Evolutionary conservation across 2,888 invertebrate genomes (phyloP).

Genomic region (Eurytoma adleriae): DNA sequence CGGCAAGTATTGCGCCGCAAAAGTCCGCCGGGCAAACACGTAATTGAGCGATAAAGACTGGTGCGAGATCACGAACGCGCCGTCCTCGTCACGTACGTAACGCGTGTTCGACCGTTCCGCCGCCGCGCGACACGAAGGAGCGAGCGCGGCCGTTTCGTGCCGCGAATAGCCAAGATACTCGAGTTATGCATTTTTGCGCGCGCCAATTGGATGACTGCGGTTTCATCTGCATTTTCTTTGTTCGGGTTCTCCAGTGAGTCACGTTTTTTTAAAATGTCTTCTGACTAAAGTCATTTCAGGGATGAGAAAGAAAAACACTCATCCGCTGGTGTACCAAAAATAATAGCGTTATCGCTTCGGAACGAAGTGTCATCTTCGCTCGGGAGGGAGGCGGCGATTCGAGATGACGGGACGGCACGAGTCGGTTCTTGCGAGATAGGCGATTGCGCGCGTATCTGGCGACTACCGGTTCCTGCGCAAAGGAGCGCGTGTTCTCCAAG

Average conservation of each 20-base stretch:
- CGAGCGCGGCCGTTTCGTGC: slow-evolving; percentile 3
- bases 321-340: too few species aligned
- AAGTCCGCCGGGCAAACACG: slow-evolving; percentile 25
- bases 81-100: slow-evolving; percentile 12
- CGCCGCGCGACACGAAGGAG: neutral
- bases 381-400: neutral
- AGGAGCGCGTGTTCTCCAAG: slow-evolving; percentile 66
- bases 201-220: neutral
- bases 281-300: too few species aligned
- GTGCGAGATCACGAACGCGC: slow-evolving; percentile 29
- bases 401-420: slow-evolving; percentile 17
- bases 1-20: slow-evolving; percentile 19
- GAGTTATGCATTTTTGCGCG: neutral
- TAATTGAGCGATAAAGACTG: slow-evolving; percentile 44
- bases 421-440: slow-evolving; percentile 67
- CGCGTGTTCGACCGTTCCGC: slow-evolving; percentile 5
- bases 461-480: slow-evolving; percentile 74
- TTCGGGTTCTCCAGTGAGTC: too few species aligned
- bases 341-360: too few species aligned
- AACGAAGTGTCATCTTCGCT: slow-evolving; percentile 7
- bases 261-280: too few species aligned
- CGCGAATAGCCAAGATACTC: neutral
- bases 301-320: too few species aligned
- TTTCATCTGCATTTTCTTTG: too few species aligned
- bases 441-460: slow-evolving; percentile 63